A percentile compares a stretch with the other conserved stretches of the same genome.
These are phyloP conservation scores for Mandrillus leucophaeus DNA, from an alignment of 2,113 vertebrate species.

Conservation along the genomic window DNA sequence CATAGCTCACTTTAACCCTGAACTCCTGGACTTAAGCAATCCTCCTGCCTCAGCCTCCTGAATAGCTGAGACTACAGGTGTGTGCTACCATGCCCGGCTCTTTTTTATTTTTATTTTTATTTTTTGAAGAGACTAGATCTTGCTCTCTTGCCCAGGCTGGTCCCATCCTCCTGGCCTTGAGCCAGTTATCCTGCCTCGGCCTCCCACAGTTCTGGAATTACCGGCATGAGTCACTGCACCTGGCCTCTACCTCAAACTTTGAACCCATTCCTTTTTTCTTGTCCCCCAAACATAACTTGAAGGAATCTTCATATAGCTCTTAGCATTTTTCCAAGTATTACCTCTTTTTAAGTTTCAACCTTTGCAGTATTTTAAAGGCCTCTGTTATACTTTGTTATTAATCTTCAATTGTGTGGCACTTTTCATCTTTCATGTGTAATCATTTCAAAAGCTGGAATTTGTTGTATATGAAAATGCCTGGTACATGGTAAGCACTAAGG, in stretches of 20 bases:
- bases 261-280: not conserved
- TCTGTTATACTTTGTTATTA: not conserved
- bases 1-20: too few relatives aligned
- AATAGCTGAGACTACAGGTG: too few relatives aligned
- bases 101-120: too few relatives aligned
- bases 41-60: too few relatives aligned
- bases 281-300: not conserved
- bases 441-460: not conserved
- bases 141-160: too few relatives aligned
- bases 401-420: not conserved
- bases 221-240: too few relatives aligned
- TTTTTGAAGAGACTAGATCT: too few relatives aligned
- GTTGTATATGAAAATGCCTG: not conserved
- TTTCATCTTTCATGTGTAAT: not conserved
- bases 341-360: not conserved
- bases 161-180: too few relatives aligned
- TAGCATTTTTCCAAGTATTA: not conserved
- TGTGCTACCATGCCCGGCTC: too few relatives aligned
- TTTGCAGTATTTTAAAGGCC: constrained; percentile 22
- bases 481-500: not conserved
- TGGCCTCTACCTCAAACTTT: not conserved
- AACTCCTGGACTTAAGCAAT: too few relatives aligned
- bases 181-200: too few relatives aligned
- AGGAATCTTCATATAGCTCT: not conserved
- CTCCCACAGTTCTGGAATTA: too few relatives aligned